Evolutionary conservation across 1,140 invertebrate species (phyloP).

Genomic region (Habropoda laboriosa): DNA sequence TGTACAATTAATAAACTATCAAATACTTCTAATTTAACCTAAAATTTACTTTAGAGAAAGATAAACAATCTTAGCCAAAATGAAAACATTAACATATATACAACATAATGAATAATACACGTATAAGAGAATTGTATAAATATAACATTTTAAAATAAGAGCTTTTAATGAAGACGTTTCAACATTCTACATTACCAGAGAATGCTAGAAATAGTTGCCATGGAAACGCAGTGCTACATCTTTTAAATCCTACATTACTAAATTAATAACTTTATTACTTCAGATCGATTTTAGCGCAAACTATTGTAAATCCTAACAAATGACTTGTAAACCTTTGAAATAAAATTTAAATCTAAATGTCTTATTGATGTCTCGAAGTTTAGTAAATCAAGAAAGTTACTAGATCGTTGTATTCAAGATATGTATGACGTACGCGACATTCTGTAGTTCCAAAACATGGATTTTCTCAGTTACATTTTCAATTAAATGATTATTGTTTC

Average conservation of each 20-base stretch:
- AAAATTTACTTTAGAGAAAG: neutral
- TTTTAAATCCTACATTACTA: conserved; percentile 29
- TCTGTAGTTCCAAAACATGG: conserved; percentile 69
- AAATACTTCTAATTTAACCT: neutral
- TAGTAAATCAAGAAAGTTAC: conserved; percentile 49
- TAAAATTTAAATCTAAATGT: neutral
- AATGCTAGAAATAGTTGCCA: conserved; percentile 22
- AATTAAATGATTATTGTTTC: conserved; percentile 35
- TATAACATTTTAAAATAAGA: neutral
- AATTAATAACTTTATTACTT: neutral
- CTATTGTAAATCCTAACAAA: neutral
- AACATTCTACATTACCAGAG: neutral
- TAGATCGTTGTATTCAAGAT: conserved; percentile 52
- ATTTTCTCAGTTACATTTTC: conserved; percentile 45
- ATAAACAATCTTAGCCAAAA: neutral
- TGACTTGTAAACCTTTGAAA: neutral
- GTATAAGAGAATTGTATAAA: neutral
- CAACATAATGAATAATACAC: neutral
- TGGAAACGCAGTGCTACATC: conserved; percentile 39
- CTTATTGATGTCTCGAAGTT: neutral
- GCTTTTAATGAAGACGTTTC: neutral
- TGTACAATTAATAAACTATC: neutral
- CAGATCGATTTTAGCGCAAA: neutral
- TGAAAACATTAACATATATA: neutral
- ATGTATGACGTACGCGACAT: conserved; percentile 67